Conservation (phyloP, 2,888 invertebrate genomes). For the Neoscelio sp. region DNA sequence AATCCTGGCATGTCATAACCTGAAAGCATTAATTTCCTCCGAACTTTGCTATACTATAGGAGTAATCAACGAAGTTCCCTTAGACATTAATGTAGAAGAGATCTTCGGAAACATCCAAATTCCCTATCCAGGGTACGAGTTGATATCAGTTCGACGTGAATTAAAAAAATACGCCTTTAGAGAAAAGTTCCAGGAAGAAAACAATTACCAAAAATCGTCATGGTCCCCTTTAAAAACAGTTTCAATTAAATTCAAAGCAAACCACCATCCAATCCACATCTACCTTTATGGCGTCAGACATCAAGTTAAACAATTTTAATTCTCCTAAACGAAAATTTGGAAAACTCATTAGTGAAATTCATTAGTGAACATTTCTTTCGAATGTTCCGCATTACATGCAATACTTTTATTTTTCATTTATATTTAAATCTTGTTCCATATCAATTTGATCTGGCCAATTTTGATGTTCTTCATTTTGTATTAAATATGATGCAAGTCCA, state of each 20-base stretch:
- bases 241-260: background rate
- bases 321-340: too few relatives aligned
- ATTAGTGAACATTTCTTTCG: too few relatives aligned
- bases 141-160: background rate
- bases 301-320: background rate
- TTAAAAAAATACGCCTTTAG: background rate
- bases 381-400: too few relatives aligned
- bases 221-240: background rate
- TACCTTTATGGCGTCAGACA: background rate
- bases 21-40: background rate
- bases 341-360: too few relatives aligned
- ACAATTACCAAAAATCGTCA: too few relatives aligned
- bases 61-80: background rate
- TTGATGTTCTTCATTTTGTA: too few relatives aligned
- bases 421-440: too few relatives aligned
- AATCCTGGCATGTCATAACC: background rate
- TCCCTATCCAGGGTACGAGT: background rate
- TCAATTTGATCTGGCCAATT: too few relatives aligned
- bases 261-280: background rate
- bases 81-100: background rate
- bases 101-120: background rate
- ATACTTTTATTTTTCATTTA: too few relatives aligned
- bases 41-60: background rate
- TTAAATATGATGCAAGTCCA: too few relatives aligned
- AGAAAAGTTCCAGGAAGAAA: background rate